A percentile compares a stretch with the other conserved stretches of the same genome.
phyloP scores from a whole-genome alignment of 1,140 invertebrate species.

The Thaumetopoea pityocampa region DNA sequence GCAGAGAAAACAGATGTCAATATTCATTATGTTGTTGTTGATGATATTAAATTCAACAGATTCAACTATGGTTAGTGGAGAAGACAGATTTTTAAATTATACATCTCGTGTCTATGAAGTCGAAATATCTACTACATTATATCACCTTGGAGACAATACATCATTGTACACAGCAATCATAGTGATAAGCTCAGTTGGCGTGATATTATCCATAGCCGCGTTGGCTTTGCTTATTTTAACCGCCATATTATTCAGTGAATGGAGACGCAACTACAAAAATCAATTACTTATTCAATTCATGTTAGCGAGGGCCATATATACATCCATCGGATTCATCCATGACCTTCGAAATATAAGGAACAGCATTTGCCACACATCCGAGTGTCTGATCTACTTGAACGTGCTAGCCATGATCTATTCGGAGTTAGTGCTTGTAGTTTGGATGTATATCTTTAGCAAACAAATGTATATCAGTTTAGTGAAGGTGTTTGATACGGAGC shows the following conservation, averaged over 20 bases:
- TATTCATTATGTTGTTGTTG: too few species aligned
- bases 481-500: constrained; percentile 39
- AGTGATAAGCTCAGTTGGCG: constrained; percentile 40
- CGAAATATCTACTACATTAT: too few species aligned
- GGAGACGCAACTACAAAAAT: constrained; percentile 54
- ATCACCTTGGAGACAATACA: neutral
- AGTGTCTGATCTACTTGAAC: constrained; percentile 20
- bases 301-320: constrained; percentile 46
- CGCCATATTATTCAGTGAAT: constrained; percentile 45
- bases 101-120: too few species aligned
- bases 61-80: too few species aligned
- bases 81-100: too few species aligned
- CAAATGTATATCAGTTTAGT: constrained; percentile 55
- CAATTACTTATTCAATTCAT: constrained; percentile 60
- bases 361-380: constrained; percentile 2
- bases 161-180: constrained; percentile 17
- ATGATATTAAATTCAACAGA: too few species aligned
- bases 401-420: constrained; percentile 33
- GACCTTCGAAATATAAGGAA: constrained; percentile 31
- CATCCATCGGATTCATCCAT: constrained; percentile 31
- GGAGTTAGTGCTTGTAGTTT: constrained; percentile 40
- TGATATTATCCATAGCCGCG: constrained; percentile 32
- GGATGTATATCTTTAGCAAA: constrained; percentile 61
- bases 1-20: too few species aligned
- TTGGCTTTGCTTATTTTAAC: constrained; percentile 43